Evolutionary conservation across 2,797 vertebrate genomes (phyloP), one percentile per base, ranked within the genome.

Genomic region (Crocodylus rhombifer): DNA sequence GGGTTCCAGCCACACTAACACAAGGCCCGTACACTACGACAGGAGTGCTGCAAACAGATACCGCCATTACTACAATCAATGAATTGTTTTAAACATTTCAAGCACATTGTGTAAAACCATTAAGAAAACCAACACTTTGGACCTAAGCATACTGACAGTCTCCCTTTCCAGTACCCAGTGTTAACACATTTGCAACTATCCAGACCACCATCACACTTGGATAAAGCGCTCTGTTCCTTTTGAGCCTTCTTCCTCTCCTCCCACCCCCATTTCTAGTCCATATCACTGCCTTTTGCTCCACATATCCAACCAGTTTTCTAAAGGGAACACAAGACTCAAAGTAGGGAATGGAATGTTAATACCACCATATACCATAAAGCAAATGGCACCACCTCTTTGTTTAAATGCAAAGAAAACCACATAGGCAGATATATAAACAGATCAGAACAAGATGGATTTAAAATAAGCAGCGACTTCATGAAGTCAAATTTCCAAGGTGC

Each of bases 341-440:
- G 33, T 1, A 65, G 92, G 51, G 85, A 80, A 83, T 86, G 51
- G 85, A 80, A 83, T 86, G 92, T 86, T 83, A 94, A 84, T 81
- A 74, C 42, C 42, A 51, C 42, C 42, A 51, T 51, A 51, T 11
- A 51, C 91, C 25, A 18, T 86, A 93, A 94, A 94, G 80, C 90
- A 82, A 83, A 84, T 25, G 90, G 92, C 77, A 65, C 74, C 87
- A 94, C 93, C 95, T 95, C 88, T 91, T 88, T 74, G 89, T 83
- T 80, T 96, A 94, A 94, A 96, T 94, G 91, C 42, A 87, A 95
- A 89, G 92, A 90, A 95, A 96, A 95, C 82, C 94, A 94, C 42
- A 51, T 51, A 51, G 42, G 42, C 42, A 3, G 10, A 9, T 51
- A 10, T 94, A 91, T 87, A 83, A 93, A 95, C 88, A 88, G 93